A percentile compares a stretch with the other conserved stretches of the same genome.
Evolutionary conservation across 2,797 vertebrate species (phyloP).

Genomic region (Austrolebias charrua): DNA sequence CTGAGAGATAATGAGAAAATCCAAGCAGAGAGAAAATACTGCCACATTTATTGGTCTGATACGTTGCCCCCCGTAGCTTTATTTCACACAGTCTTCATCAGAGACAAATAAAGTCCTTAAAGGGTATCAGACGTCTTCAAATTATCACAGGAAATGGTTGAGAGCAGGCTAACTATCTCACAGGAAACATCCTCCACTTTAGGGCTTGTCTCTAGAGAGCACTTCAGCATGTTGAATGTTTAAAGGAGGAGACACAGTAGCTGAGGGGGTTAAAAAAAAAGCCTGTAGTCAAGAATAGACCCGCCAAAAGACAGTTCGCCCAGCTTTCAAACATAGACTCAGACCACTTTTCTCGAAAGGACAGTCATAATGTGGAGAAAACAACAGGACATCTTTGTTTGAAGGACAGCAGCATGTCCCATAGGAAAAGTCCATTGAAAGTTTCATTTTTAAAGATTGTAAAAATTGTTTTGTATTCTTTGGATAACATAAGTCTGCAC

Average conservation of each 20-base stretch:
- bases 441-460: too few relatives aligned
- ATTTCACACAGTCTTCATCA: slow-evolving; percentile 23
- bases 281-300: slow-evolving; percentile 39
- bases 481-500: too few relatives aligned
- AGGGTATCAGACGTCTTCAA: slow-evolving; percentile 52
- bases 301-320: slow-evolving; percentile 36
- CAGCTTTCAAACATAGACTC: slow-evolving; percentile 13
- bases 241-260: slow-evolving; percentile 49
- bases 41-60: slow-evolving; percentile 1
- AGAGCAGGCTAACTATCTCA: slow-evolving; percentile 67
- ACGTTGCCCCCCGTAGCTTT: slow-evolving; percentile 21
- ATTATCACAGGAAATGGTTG: slow-evolving; percentile 80
- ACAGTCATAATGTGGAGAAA: slow-evolving; percentile 24
- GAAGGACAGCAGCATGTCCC: not conserved
- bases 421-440: not conserved
- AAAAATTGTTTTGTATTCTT: too few relatives aligned
- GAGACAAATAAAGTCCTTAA: slow-evolving; percentile 46
- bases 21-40: slow-evolving; percentile 6
- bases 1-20: not conserved
- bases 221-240: slow-evolving; percentile 64
- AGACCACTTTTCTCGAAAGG: slow-evolving; percentile 38
- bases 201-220: slow-evolving; percentile 67
- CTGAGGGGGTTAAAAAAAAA: slow-evolving; percentile 21
- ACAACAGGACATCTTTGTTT: slow-evolving; percentile 12
- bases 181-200: slow-evolving; percentile 80